Percentiles rank a stretch among this genome's conserved stretches.
Evolutionary conservation across 2,888 invertebrate genomes (phyloP).

Genomic region (Aethes cnicana): DNA sequence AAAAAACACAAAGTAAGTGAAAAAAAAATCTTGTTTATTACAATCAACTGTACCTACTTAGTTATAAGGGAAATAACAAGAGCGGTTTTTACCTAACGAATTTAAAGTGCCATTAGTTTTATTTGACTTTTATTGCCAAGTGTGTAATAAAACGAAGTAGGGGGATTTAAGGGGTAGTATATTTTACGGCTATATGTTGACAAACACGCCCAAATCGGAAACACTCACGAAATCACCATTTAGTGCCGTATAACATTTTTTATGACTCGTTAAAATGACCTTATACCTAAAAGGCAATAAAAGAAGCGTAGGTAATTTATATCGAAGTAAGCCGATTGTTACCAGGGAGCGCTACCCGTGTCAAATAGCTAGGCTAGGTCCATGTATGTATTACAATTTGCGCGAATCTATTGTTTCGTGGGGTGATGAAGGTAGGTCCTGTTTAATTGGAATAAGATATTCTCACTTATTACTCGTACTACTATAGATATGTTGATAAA

Average conservation of each 20-base stretch:
- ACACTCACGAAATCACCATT: conserved; percentile 45
- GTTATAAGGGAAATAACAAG: too few species aligned
- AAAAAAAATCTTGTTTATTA: too few species aligned
- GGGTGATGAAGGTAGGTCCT: neutral
- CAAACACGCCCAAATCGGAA: conserved; percentile 39
- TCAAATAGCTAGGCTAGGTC: neutral
- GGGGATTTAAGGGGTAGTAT: conserved; percentile 22
- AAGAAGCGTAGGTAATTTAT: conserved; percentile 55
- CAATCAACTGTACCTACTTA: too few species aligned
- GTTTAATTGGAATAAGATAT: neutral
- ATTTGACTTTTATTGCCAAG: too few species aligned
- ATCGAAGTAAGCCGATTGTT: conserved; percentile 45
- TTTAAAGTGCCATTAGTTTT: too few species aligned
- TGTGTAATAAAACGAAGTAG: conserved; percentile 11
- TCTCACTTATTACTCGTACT: too few species aligned
- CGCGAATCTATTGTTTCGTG: neutral
- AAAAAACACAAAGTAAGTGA: neutral
- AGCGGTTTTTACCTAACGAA: too few species aligned
- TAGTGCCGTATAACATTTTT: conserved; percentile 47
- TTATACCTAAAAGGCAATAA: conserved; percentile 51
- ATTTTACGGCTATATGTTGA: conserved; percentile 34
- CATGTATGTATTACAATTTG: neutral
- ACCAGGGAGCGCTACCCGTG: conserved; percentile 38
- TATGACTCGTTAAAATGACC: conserved; percentile 55
- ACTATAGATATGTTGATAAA: too few species aligned